Evolutionary conservation across 2,113 vertebrate species (phyloP), one percentile per base, ranked within the genome.

Genomic region (Hydropotes inermis): DNA sequence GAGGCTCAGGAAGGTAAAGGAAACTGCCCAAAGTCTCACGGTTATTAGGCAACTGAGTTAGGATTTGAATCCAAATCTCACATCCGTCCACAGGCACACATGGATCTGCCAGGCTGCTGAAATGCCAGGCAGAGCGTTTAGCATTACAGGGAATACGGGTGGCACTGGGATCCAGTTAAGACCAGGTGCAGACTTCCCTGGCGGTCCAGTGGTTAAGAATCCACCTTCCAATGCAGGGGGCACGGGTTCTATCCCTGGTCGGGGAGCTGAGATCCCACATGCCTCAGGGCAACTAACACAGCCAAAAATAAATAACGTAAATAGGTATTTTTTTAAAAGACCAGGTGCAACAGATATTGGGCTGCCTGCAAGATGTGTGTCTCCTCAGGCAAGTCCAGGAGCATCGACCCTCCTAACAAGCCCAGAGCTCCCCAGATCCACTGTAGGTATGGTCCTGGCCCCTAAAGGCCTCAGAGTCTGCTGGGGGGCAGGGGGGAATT

Each of bases 1-100:
- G 52, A 94, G 74, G 76, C 21, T 79, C 30, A 14, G 87, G 89
- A 58, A 92, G 25, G 14, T 45, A 87, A 97, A 96, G 39, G 43
- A 54, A 83, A 58, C 23, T 25, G 23, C 16, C 64, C 39, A 27
- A 33, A 43, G 14, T 70, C 79, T 89, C 94, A 86, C 3, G 64
- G 55, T 25, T 60, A 64, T 14, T 33, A 13, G 50, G 83, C 7
- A n/a, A 27, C 33, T 84, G 79, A 87, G 47, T 60, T 78, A 14
- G 67, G 78, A 84, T 64, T 50, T 0, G 9, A 96, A 76, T 27
- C 55, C 91, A 76, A 23, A 25, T n/a, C 83, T 54, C 17, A 45
- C 0, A 0, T 61, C 43, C 50, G 92, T 88, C 67, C 39, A 30
- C 4, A 7, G 0, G 27, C 12, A 30, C 33, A 10, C 12, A 15